phyloP scores from a whole-genome alignment of 2,113 vertebrate species.

The Sigmodon hispidus region DNA sequence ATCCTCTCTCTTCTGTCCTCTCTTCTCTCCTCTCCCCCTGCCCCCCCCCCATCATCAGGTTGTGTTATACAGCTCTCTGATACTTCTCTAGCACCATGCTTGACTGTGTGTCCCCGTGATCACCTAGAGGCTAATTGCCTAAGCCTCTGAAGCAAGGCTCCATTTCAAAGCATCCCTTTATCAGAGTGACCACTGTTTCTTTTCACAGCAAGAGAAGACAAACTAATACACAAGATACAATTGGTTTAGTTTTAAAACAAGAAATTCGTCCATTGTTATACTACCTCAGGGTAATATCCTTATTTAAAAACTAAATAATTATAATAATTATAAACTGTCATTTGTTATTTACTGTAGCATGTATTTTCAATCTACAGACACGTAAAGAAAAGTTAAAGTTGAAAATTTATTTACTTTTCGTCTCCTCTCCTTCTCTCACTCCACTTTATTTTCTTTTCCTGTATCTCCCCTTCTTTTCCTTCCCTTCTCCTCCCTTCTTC shows the following conservation, averaged over 20 bases:
- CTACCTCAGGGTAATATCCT: slow-evolving; percentile 1
- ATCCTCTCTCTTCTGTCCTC: no score
- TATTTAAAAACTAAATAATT: neutral
- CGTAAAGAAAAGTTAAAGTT: neutral
- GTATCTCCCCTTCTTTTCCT: neutral
- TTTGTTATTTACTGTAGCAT: neutral
- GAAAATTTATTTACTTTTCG: neutral
- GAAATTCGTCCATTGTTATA: neutral
- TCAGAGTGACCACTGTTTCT: neutral
- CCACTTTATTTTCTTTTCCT: neutral
- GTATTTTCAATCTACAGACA: neutral
- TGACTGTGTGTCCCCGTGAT: neutral
- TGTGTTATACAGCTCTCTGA: neutral
- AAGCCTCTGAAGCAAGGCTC: neutral
- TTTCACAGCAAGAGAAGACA: neutral
- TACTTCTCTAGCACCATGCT: neutral
- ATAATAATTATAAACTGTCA: neutral
- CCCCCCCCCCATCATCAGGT: no score
- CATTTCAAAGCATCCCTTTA: neutral
- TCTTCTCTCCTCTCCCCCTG: no score
- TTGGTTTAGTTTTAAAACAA: slow-evolving; percentile 35
- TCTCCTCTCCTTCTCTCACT: neutral
- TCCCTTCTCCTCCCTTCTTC: neutral
- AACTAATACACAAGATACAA: neutral
- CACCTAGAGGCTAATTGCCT: neutral